Percentiles rank a stretch among this genome's conserved stretches.
Evolutionary conservation across 2,797 vertebrate genomes (phyloP).

Genomic region (Cuculus canorus): DNA sequence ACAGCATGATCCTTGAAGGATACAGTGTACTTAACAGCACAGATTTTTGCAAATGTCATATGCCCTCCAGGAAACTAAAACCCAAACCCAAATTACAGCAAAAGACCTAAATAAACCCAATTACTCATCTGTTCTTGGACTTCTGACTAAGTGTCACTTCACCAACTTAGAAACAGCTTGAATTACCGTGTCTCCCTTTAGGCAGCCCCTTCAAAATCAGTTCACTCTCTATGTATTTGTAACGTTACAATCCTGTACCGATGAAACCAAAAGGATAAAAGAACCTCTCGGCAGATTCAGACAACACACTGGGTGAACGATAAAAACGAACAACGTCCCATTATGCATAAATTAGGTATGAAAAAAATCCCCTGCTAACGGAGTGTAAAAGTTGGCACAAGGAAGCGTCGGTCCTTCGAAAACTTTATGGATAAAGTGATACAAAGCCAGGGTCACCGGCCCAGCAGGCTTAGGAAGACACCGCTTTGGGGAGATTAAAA

Average conservation of each 20-base stretch:
- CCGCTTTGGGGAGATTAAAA: neutral
- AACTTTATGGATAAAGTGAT: neutral
- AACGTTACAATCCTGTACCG: neutral
- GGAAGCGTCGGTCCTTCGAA: neutral
- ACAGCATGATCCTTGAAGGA: neutral
- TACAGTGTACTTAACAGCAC: neutral
- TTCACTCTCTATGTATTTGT: neutral
- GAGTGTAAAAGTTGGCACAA: neutral
- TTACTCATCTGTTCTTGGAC: neutral
- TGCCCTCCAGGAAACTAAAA: neutral
- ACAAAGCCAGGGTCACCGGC: neutral
- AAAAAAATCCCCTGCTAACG: neutral
- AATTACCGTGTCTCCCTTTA: neutral
- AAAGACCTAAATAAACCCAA: neutral
- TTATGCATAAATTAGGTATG: neutral
- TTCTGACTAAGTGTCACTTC: neutral
- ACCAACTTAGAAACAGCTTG: neutral
- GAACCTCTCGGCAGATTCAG: neutral
- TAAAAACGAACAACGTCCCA: neutral
- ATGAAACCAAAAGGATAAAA: neutral
- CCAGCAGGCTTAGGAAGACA: neutral
- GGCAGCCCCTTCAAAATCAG: neutral
- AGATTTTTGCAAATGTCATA: constrained; percentile 21
- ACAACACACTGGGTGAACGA: neutral
- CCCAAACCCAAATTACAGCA: neutral